These are phyloP conservation scores for Clarias pachynema DNA, from an alignment of 2,797 vertebrate genomes.

Conservation along the genomic window DNA sequence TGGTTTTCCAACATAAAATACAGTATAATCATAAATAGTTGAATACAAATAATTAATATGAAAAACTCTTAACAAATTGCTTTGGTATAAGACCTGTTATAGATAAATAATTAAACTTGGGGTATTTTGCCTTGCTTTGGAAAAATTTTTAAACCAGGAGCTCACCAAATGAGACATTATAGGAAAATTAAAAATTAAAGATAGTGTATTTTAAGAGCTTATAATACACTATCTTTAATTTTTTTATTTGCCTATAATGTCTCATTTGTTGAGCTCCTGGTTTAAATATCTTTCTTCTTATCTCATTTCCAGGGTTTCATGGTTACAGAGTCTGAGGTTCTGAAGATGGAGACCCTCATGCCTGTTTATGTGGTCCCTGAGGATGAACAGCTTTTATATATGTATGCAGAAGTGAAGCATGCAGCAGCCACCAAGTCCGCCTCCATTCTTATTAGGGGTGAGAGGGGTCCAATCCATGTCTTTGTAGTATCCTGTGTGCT, in stretches of 20 bases:
- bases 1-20: background rate
- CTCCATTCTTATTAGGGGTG: slow-evolving; percentile 77
- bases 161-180: too few relatives aligned
- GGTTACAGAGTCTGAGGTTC: slow-evolving; percentile 69
- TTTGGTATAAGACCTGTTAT: background rate
- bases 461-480: slow-evolving; percentile 28
- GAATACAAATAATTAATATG: background rate
- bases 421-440: slow-evolving; percentile 70
- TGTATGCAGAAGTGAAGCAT: slow-evolving; percentile 78
- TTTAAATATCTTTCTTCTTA: background rate
- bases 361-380: slow-evolving; percentile 76
- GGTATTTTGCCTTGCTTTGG: background rate
- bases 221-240: background rate
- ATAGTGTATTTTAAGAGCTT: too few relatives aligned
- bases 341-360: slow-evolving; percentile 72
- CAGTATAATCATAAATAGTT: background rate
- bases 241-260: background rate
- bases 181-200: too few relatives aligned
- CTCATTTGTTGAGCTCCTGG: background rate
- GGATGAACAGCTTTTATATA: slow-evolving; percentile 74
- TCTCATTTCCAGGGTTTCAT: slow-evolving; percentile 73
- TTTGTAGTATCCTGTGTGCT: background rate
- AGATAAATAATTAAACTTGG: background rate
- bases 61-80: background rate
- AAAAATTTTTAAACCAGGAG: too few relatives aligned